Conservation (phyloP, 2,888 invertebrate species). For the Epinotia ramella region DNA sequence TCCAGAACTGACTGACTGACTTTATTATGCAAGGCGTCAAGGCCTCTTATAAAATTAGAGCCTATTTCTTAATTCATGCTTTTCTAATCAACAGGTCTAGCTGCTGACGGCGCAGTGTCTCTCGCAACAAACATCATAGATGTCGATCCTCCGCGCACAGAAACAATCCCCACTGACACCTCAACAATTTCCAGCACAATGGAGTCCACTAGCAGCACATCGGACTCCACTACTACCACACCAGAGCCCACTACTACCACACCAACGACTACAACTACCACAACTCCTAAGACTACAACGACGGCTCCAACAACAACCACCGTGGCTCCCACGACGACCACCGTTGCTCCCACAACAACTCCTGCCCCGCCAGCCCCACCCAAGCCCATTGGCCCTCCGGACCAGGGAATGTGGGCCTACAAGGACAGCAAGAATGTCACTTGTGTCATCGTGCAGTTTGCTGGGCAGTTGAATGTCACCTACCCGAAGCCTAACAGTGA, state of each 20-base stretch:
- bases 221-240: neutral
- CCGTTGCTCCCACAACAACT: constrained; percentile 59
- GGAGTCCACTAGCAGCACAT: neutral
- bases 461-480: constrained; percentile 87
- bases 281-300: constrained; percentile 28
- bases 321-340: constrained; percentile 60
- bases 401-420: constrained; percentile 67
- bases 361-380: constrained; percentile 59
- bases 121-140: neutral
- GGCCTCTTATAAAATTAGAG: neutral
- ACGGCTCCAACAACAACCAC: constrained; percentile 58
- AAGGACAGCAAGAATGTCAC: constrained; percentile 75
- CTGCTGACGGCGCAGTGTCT: neutral
- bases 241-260: neutral
- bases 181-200: neutral
- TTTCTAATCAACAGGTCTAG: neutral
- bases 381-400: constrained; percentile 60
- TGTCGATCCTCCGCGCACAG: neutral
- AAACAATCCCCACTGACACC: neutral
- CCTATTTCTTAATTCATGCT: neutral
- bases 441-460: constrained; percentile 88
- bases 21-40: too few species aligned
- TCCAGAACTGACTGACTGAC: too few species aligned
- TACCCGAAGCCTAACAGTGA: constrained; percentile 72
- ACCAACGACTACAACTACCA: neutral